phyloP scores from a whole-genome alignment of 2,797 vertebrate species.

The Pachyuromys duprasi region DNA sequence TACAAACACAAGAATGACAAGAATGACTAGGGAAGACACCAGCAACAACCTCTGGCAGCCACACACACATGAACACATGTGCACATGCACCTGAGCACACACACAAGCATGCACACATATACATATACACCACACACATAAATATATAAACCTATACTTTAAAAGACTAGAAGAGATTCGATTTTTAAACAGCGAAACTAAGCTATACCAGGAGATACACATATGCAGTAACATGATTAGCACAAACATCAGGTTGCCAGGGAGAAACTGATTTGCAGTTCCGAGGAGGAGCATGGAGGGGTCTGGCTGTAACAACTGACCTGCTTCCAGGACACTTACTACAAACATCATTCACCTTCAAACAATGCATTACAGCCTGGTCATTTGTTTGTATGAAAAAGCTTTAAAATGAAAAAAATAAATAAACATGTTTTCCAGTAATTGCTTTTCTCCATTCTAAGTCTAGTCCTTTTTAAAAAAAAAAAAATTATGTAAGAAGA shows the following conservation, averaged over 20 bases:
- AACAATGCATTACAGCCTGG: neutral
- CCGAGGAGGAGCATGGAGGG: neutral
- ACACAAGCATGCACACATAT: neutral
- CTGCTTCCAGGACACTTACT: neutral
- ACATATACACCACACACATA: neutral
- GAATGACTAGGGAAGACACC: neutral
- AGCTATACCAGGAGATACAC: neutral
- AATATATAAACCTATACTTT: neutral
- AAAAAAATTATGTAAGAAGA: neutral
- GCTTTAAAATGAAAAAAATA: neutral
- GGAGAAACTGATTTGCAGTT: neutral
- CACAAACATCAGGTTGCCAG: neutral
- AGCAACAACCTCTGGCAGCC: neutral
- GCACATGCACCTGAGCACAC: neutral
- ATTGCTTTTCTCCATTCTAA: neutral
- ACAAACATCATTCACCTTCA: constrained; percentile 8
- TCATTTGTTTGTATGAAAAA: neutral
- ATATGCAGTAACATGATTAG: neutral
- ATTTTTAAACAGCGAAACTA: neutral
- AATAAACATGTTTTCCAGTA: neutral
- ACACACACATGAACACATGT: neutral
- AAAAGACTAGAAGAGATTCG: neutral
- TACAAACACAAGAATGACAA: neutral
- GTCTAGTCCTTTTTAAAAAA: neutral
- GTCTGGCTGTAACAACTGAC: neutral